These are phyloP conservation scores for Gobio gobio DNA, from an alignment of 2,113 vertebrate species.

Conservation along the genomic window DNA sequence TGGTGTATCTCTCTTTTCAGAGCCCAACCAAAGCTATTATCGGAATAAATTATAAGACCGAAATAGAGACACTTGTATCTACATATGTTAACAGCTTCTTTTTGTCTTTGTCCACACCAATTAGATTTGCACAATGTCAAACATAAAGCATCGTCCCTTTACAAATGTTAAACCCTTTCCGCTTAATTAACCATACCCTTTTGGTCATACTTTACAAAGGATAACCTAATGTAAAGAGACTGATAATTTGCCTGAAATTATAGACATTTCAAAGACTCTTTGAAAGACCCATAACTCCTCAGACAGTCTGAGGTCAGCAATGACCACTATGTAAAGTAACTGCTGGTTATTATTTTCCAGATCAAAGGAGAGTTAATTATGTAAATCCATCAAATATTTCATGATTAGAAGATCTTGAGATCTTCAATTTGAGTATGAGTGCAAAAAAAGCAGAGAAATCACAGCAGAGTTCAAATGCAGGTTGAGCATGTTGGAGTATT, in stretches of 20 bases:
- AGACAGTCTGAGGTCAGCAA: conserved; percentile 52
- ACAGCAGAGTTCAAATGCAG: neutral
- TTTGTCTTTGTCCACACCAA: conserved; percentile 62
- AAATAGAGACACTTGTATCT: conserved; percentile 66
- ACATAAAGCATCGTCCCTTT: conserved; percentile 47
- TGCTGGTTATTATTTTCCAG: neutral
- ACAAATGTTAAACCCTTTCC: conserved; percentile 63
- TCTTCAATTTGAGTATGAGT: neutral
- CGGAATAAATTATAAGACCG: conserved; percentile 73
- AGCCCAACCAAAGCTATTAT: conserved; percentile 73
- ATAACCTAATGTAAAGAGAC: conserved; percentile 65
- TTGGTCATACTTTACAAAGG: conserved; percentile 69
- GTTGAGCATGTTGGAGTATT: neutral
- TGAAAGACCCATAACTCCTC: conserved; percentile 39
- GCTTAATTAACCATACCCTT: conserved; percentile 73
- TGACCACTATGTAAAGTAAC: neutral
- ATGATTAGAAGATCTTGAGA: neutral
- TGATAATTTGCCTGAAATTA: conserved; percentile 73
- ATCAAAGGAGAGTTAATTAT: neutral
- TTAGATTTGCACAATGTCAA: conserved; percentile 50
- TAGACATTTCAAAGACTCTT: conserved; percentile 62
- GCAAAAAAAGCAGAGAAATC: neutral
- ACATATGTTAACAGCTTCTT: conserved; percentile 65
- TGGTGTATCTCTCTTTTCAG: conserved; percentile 48
- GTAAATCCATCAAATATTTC: neutral